Base-by-base conservation (phyloP, 2,113 vertebrate species). In the Eleginops maclovinus region DNA sequence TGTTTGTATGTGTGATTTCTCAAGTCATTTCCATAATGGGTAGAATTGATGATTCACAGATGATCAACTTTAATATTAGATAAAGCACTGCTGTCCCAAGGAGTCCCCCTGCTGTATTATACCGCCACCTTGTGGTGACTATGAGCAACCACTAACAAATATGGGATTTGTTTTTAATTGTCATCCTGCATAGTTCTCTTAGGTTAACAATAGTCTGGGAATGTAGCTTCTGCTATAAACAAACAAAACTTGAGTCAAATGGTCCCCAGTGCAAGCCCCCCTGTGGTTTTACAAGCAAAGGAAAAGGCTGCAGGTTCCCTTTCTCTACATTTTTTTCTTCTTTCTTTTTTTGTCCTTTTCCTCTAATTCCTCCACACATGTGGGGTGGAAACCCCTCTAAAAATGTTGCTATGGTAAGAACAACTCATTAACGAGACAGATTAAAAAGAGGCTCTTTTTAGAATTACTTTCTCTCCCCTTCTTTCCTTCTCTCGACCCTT, bases 361-460 rank as follows among this genome's bases (percentile, higher is more conserved):
- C 66, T 50, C 6, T 72, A 68, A 79, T 89, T 70, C 66, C 81
- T 82, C 49, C 36, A 61, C 14, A 55, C 72, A 69, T 56, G 72
- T 40, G 17, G 76, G 44, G 83, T 62, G 41, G 47, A 68, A 79
- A 87, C 19, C 0, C 49, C 60, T 68, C 14, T 8, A 3, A 78
- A 78, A 81, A 69, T 3, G 88, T 93, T 93, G 73, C 85, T 86
- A 91, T 93, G 89, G 89, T 54, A 83, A 91, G 68, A 68, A 80
- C 72, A 75, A 81, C 81, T 91, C 89, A 89, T 91, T 90, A 93
- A 79, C 22, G 41, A 59, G 68, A 72, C 31, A 78, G 86, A 90
- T 88, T 89, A 82, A 88, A n/a, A 70, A 87, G 86, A 88, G 82
- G 71, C 81, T 86, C 89, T 91, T n/a, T n/a, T n/a, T 89, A 83